phyloP scores from a whole-genome alignment of 92 coral and sea anemone genomes.

The Porites lobata region DNA sequence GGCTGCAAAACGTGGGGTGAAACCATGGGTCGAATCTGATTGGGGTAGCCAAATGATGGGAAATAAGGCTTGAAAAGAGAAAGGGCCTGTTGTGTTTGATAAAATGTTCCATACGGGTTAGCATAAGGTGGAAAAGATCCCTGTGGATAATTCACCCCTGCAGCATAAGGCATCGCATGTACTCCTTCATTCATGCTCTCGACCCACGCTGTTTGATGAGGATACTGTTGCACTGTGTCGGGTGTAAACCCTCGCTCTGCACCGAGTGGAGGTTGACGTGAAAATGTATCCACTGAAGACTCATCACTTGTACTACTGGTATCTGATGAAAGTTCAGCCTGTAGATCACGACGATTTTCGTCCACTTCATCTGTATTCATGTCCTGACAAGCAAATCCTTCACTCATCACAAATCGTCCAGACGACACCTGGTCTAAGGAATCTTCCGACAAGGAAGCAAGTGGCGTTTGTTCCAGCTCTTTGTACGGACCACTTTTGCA shows the following conservation, averaged over 20 bases:
- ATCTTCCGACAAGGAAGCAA: not conserved
- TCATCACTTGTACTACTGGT: constrained; percentile 51
- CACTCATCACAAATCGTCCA: constrained; percentile 31
- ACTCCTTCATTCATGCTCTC: constrained; percentile 20
- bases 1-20: constrained; percentile 15
- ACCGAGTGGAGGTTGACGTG: constrained; percentile 53
- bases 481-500: not conserved
- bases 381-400: constrained; percentile 18
- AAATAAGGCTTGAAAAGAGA: constrained; percentile 31
- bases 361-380: constrained; percentile 1
- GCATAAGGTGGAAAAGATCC: constrained; percentile 19
- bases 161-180: not conserved
- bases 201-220: constrained; percentile 20
- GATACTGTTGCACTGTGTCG: constrained; percentile 19
- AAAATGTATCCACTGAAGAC: constrained; percentile 23
- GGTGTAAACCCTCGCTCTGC: constrained; percentile 48
- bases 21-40: constrained; percentile 7
- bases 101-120: constrained; percentile 27
- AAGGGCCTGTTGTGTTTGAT: constrained; percentile 34
- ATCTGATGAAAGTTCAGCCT: constrained; percentile 45
- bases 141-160: constrained; percentile 4
- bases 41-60: constrained; percentile 32
- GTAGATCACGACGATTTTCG: constrained; percentile 8
- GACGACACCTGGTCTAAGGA: not conserved
- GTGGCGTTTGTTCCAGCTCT: constrained; percentile 19